Base-by-base conservation (phyloP, 2,888 invertebrate species). In the Argyra leucocephala region DNA sequence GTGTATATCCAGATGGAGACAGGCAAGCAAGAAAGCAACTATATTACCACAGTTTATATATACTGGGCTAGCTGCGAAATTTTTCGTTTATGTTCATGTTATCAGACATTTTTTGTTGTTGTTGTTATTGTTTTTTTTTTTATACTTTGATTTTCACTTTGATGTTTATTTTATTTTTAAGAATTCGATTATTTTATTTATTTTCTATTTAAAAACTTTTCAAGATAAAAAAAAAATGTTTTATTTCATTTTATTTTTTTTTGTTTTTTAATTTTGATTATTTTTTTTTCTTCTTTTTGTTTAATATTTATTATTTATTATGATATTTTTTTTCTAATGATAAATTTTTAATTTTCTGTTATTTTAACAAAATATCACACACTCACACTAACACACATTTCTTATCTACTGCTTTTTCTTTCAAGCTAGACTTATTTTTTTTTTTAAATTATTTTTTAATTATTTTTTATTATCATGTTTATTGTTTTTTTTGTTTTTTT, bases 61-160 rank as follows among this genome's bases (percentile, higher is more conserved):
- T n/a, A 15, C 48, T 48, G 48, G 48, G 48, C 48, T 48, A 48
- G 48, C 48, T 48, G 48, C 48, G 48, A 48, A 48, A 48, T 48
- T 48, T 48, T 48, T 48, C 48, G 9, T 48, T n/a, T 18, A 48
- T 18, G 48, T 48, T 48, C 48, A 48, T 48, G 48, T 48, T 48
- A 48, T 48, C 48, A 48, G 48, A 48, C 48, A 48, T 48, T 12
- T 58, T 58, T 57, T 22, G 2, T 22, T 57, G n/a, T n/a, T n/a
- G n/a, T 57, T 15, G 4, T 26, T 4, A 26, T 37, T 37, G 15
- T 37, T 37, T 37, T 37, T 37, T 15, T 48, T 48, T 12, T 31
- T 31, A 31, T 31, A 10, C 31, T 31, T 48, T 48, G 9, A 48
- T 12, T 31, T 31, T 31, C 10, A 7, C 5, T 7, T 31, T 31